Percentiles rank a stretch among this genome's conserved stretches.
Evolutionary conservation across 2,888 invertebrate species (phyloP).

Genomic region (Selenia dentaria): DNA sequence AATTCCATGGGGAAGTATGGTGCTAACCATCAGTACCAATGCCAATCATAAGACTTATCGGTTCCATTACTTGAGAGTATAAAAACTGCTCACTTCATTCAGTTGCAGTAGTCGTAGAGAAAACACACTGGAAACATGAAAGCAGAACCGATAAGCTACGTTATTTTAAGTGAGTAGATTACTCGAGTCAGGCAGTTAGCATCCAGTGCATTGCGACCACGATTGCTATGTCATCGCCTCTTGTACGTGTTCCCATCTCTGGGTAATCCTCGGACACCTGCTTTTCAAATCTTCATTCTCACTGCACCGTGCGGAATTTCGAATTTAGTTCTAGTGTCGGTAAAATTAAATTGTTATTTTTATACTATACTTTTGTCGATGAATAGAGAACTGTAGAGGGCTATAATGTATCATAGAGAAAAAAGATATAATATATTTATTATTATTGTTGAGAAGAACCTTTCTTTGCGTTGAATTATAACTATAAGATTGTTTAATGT

Average conservation of each 20-base stretch:
- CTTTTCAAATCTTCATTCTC: conserved; percentile 65
- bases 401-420: not conserved
- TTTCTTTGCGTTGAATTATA: too few relatives aligned
- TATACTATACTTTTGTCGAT: conserved; percentile 24
- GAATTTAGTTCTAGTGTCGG: conserved; percentile 32
- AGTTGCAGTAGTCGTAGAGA: too few relatives aligned
- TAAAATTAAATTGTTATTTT: conserved; percentile 37
- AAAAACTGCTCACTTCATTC: too few relatives aligned
- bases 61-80: too few relatives aligned
- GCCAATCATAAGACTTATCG: too few relatives aligned
- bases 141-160: not conserved
- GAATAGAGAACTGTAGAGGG: conserved; percentile 6
- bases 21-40: too few relatives aligned
- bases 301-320: conserved; percentile 33
- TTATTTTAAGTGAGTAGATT: conserved; percentile 39
- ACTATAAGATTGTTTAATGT: too few relatives aligned
- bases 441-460: too few relatives aligned
- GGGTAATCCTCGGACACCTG: conserved; percentile 77
- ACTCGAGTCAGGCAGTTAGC: conserved; percentile 51
- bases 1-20: too few relatives aligned
- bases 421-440: too few relatives aligned
- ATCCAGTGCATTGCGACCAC: conserved; percentile 55
- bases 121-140: not conserved
- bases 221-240: conserved; percentile 79
- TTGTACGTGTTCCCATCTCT: conserved; percentile 77